A percentile compares a stretch with the other conserved stretches of the same genome.
phyloP scores from a whole-genome alignment of 2,797 vertebrate genomes.

The Anabacerthia variegaticeps region DNA sequence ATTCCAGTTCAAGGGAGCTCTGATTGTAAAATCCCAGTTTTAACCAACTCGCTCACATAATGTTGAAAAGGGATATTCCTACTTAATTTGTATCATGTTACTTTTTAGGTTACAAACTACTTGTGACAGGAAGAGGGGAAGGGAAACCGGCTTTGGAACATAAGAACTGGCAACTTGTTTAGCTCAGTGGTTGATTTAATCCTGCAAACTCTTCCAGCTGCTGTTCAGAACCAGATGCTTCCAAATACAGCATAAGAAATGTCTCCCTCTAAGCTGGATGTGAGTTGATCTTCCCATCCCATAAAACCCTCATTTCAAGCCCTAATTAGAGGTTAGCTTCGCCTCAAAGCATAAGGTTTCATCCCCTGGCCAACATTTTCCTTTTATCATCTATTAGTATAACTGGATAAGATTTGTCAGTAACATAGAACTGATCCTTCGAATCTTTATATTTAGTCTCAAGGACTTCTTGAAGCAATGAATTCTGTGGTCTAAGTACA shows the following conservation, averaged over 20 bases:
- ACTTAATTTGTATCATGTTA: not conserved
- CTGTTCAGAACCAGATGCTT: conserved; percentile 41
- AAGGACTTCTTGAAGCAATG: not conserved
- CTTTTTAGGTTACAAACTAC: not conserved
- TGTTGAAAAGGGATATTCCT: not conserved
- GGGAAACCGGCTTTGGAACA: not conserved
- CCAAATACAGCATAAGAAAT: not conserved
- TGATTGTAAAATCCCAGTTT: not conserved
- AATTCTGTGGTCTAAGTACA: not conserved
- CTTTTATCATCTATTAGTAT: not conserved
- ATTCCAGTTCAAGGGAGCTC: not conserved
- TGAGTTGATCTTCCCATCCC: not conserved
- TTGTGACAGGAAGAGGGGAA: not conserved
- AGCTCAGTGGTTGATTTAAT: not conserved
- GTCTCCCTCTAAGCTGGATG: not conserved
- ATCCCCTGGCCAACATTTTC: not conserved
- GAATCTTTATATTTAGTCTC: not conserved
- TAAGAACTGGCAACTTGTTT: not conserved
- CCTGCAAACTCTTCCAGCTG: not conserved
- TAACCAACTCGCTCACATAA: not conserved
- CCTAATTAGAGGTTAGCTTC: not conserved
- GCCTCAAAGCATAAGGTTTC: not conserved
- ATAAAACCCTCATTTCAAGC: conserved; percentile 17
- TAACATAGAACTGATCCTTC: not conserved
- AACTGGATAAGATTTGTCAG: not conserved